A percentile compares a stretch with the other conserved stretches of the same genome.
Conservation (phyloP, 2,113 vertebrate genomes). For the Rafetus swinhoei region DNA sequence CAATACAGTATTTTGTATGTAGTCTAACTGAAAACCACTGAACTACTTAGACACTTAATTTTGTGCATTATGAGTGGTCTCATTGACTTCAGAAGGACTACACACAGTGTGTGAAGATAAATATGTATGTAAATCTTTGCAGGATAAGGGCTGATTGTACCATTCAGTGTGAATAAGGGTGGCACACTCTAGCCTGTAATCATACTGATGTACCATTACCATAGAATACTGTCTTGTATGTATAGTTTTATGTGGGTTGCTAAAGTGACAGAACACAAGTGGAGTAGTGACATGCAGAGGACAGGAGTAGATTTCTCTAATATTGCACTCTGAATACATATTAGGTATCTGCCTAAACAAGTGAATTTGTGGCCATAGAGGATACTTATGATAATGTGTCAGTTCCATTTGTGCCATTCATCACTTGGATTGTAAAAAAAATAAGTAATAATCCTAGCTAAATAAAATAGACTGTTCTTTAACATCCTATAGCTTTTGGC, state of each 20-base stretch:
- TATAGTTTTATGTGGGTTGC: background rate
- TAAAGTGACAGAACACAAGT: background rate
- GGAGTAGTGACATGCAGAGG: background rate
- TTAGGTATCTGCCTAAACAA: background rate
- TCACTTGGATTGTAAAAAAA: slow-evolving; percentile 3
- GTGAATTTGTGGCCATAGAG: background rate
- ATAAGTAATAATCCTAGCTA: background rate
- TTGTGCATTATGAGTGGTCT: background rate
- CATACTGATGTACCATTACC: background rate
- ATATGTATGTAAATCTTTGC: background rate
- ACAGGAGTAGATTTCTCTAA: background rate
- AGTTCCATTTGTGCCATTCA: slow-evolving; percentile 18
- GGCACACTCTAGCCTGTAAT: background rate
- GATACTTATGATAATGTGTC: background rate
- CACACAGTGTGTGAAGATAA: background rate
- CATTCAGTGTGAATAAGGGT: background rate
- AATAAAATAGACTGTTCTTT: background rate
- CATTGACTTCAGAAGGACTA: background rate
- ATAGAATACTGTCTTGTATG: accelerated
- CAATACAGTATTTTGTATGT: background rate
- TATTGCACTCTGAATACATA: background rate
- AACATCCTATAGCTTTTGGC: background rate
- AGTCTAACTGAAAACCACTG: background rate
- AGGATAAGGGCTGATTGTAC: background rate
- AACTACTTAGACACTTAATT: background rate